Base-by-base conservation (phyloP, 2,888 invertebrate genomes). In the Prosapia bicincta region DNA sequence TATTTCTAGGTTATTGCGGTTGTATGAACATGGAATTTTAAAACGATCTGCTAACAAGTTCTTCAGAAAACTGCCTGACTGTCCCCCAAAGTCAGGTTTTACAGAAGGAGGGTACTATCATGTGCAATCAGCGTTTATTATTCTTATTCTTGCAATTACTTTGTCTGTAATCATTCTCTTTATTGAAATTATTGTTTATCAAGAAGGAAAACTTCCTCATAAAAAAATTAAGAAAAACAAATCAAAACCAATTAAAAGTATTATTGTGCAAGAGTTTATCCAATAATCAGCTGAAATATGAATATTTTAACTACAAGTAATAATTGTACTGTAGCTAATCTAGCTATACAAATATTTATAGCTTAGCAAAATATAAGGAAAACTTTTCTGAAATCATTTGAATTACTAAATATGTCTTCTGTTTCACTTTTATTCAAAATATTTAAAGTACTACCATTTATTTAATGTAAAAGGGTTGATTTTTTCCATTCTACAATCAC, bases 221-320 rank as follows among this genome's bases (percentile, higher is more conserved):
- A 94, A 88, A 99, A 99, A 25, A 99, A 99, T 7, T 98, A 99
- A 84, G 99, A 99, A 86, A 99, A 99, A 85, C 93, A 95, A 81
- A 96, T 95, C 82, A 98, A 98, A 85, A 99, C 99, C 85, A 99
- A 98, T 87, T 97, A 94, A 81, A 98, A 98, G 87, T 54, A 20
- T 3, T 20, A 54, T 3, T 5, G 54, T 54, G 13, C 54, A 20
- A 20, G 20, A 54, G 20, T 54, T 54, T 38, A 13, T 38, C 9
- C 38, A 38, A 38, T 38, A 38, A 38, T 13, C 13, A n/a, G n/a
- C n/a, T n/a, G n/a, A n/a, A n/a, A n/a, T n/a, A n/a, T n/a, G n/a
- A n/a, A n/a, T n/a, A n/a, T n/a, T n/a, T n/a, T n/a, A n/a, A n/a
- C n/a, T n/a, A n/a, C n/a, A n/a, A n/a, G n/a, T n/a, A n/a, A n/a